Base-by-base conservation (phyloP, 2,888 invertebrate species). In the Platynereis dumerilii region DNA sequence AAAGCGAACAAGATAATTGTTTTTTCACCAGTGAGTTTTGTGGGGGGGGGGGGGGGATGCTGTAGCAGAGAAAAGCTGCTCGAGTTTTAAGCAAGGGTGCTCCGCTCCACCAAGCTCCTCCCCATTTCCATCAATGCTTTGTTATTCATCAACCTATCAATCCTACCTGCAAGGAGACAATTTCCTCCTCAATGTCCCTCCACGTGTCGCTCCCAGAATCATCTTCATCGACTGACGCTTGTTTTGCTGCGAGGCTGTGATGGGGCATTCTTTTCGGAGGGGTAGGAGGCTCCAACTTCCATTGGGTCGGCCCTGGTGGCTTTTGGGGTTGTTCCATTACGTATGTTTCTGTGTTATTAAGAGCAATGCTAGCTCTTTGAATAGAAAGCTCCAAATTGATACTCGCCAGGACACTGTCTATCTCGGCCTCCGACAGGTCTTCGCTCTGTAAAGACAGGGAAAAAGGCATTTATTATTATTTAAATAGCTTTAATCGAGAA, bases 321-420 rank as follows among this genome's bases (percentile, higher is more conserved):
- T 48, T 22, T n/a, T 20, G 7, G 3, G 5, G 48, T 7, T 59
- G 55, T 2, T 28, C 42, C 17, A 29, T 42, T 10, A 53, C 48
- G 58, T 58, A 56, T 2, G 45, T 45, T 34, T 55, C 56, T 1
- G 58, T 52, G 58, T 55, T 58, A 24, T 58, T 57, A 15, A 68
- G 57, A 15, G 57, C 58, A 2, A 70, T 58, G 27, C 52, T 66
- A 2, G 68, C 68, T 28, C 58, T 42, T 60, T 70, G 70, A 2
- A 70, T 62, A n/a, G 70, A 66, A 22, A 70, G 58, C 48, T 70
- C 70, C 34, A 62, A 44, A 17, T 66, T 62, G 20, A 70, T 66
- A n/a, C 64, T 45, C 3, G 61, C 58, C 2, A 69, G 57, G 15
- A 69, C 39, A 15, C 39, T 39, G 39, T 70, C 70, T 24, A 70